These are phyloP conservation scores for Trinorchestia longiramus DNA, from an alignment of 1,140 invertebrate species.

Conservation along the genomic window DNA sequence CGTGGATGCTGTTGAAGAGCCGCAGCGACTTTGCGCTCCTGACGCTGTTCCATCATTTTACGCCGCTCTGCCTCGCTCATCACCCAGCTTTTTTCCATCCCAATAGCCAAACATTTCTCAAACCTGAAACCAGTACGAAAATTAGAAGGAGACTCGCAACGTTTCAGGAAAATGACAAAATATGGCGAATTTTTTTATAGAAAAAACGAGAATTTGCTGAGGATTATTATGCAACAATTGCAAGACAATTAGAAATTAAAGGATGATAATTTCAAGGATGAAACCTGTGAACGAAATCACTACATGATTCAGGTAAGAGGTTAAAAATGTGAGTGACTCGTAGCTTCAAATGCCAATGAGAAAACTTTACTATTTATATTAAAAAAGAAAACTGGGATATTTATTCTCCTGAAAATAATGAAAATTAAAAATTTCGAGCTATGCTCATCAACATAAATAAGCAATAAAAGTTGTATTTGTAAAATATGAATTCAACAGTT, in stretches of 20 bases:
- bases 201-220: background rate
- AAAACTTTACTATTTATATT: too few species aligned
- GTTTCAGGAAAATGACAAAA: background rate
- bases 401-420: too few species aligned
- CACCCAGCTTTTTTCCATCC: conserved; percentile 73
- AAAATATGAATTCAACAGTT: too few species aligned
- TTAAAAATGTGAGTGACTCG: too few species aligned
- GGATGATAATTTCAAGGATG: background rate
- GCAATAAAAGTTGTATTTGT: too few species aligned
- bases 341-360: too few species aligned
- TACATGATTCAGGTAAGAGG: background rate
- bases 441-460: too few species aligned
- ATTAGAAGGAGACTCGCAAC: background rate
- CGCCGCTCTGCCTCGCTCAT: conserved; percentile 72
- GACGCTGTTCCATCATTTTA: conserved; percentile 69
- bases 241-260: background rate
- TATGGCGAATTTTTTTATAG: background rate
- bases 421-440: too few species aligned
- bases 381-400: too few species aligned
- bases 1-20: conserved; percentile 50
- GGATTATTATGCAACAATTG: background rate
- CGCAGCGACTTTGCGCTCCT: conserved; percentile 66
- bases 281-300: background rate
- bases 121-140: conserved; percentile 68
- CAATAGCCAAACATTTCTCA: conserved; percentile 71